These are phyloP conservation scores for Parnassius mnemosyne DNA, from an alignment of 2,888 invertebrate genomes.

Conservation along the genomic window DNA sequence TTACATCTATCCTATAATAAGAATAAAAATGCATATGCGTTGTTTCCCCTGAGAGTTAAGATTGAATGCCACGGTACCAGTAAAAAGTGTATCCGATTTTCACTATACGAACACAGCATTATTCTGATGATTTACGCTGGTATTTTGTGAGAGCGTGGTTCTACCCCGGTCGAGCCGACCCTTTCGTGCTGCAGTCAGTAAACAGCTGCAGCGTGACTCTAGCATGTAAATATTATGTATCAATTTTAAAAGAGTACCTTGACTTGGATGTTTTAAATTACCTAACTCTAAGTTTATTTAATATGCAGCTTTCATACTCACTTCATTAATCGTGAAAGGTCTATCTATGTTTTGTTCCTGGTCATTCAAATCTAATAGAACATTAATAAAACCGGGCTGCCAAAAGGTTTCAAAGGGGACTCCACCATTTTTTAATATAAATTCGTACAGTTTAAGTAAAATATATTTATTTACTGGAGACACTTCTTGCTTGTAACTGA, in stretches of 20 bases:
- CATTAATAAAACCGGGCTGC: slow-evolving; percentile 9
- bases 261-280: neutral
- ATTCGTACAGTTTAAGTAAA: slow-evolving; percentile 17
- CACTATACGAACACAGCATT: no score
- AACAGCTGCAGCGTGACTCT: no score
- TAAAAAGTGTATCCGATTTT: no score
- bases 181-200: no score
- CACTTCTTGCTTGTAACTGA: slow-evolving; percentile 9
- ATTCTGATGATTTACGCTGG: no score
- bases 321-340: neutral
- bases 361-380: slow-evolving; percentile 9
- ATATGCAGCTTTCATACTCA: slow-evolving; percentile 3
- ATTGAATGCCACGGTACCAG: no score
- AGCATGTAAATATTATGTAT: no score
- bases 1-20: no score
- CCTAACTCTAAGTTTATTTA: neutral
- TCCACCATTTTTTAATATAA: slow-evolving; percentile 11
- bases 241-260: neutral
- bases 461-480: slow-evolving; percentile 15
- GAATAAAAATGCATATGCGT: no score
- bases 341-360: neutral
- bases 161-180: no score
- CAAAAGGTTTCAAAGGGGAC: neutral
- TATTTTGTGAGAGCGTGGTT: no score
- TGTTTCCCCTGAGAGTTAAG: no score